Percentiles rank a stretch among this genome's conserved stretches.
phyloP scores from a whole-genome alignment of 2,888 invertebrate species.

The Drosophila neotestacea region DNA sequence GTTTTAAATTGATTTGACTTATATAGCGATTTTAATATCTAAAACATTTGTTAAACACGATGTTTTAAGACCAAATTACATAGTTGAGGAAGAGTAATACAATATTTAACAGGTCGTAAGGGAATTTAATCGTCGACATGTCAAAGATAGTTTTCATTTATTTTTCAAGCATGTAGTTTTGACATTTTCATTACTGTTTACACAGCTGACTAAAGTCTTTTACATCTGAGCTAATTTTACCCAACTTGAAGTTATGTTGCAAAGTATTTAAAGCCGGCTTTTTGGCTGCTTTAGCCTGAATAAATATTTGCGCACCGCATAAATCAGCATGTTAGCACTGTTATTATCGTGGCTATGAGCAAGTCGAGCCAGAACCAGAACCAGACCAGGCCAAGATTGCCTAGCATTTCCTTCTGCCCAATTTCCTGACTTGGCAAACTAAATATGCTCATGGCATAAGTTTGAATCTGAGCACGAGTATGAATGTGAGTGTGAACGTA shows the following conservation, averaged over 20 bases:
- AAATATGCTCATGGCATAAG: conserved; percentile 32
- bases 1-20: too few species aligned
- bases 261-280: conserved; percentile 41
- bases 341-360: conserved; percentile 65
- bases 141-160: neutral
- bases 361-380: conserved; percentile 15
- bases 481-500: neutral
- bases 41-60: too few species aligned
- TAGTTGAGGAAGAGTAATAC: too few species aligned
- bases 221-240: neutral
- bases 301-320: conserved; percentile 68
- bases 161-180: neutral
- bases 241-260: conserved; percentile 41
- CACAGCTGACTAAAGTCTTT: neutral
- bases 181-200: too few species aligned
- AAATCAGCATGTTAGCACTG: conserved; percentile 71
- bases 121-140: too few species aligned
- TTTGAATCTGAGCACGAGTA: neutral
- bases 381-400: conserved; percentile 13
- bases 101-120: too few species aligned
- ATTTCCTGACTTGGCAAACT: conserved; percentile 52
- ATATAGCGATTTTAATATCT: too few species aligned
- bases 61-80: too few species aligned
- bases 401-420: conserved; percentile 53
- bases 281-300: conserved; percentile 35